Evolutionary conservation across 2,797 vertebrate genomes (phyloP), one percentile per base, ranked within the genome.

Genomic region (Percopsis omiscomaycus): DNA sequence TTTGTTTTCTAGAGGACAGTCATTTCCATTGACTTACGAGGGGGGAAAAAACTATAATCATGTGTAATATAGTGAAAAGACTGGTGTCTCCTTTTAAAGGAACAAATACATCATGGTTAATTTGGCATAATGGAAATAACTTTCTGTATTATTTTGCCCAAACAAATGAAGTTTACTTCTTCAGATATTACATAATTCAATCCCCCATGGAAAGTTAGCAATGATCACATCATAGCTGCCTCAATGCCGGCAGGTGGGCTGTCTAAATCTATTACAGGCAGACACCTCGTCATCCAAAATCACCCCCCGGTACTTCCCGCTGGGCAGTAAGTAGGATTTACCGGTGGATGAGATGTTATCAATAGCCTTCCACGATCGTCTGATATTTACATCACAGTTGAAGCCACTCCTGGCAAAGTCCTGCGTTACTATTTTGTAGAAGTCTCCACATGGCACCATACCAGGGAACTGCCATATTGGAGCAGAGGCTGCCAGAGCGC

Each of bases 381-480:
- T 80, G 86, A 99, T 94, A 86, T 89, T 95, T 59, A 88, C 80
- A 0, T 94, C 90, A 72, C 98, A 99, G 88, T 93, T 88, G 2
- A 48, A 2, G 10, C 94, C 94, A 45, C 93, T 92, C 69, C 63
- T 92, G 68, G 78, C 90, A 84, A 97, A 99, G 88, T 96, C 95
- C 69, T 86, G 85, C 0, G 95, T 96, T 72, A 97, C 95, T 64
- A 95, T 90, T 82, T 89, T 91, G 86, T 93, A 93, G 82, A 95
- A 99, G 45, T 80, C 73, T 48, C 92, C 94, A 84, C 96, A 99
- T 0, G 94, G 92, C 78, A 95, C 94, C 91, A 98, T 84, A 68
- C 89, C 88, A 28, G 92, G 88, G 84, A 99, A 98, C 81, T 98
- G 95, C 96, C 95, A 98, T 83, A 98, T 95, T 0, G 97, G 98